These are phyloP conservation scores for Galagoides demidoff DNA, from an alignment of 2,797 vertebrate genomes.

Conservation along the genomic window DNA sequence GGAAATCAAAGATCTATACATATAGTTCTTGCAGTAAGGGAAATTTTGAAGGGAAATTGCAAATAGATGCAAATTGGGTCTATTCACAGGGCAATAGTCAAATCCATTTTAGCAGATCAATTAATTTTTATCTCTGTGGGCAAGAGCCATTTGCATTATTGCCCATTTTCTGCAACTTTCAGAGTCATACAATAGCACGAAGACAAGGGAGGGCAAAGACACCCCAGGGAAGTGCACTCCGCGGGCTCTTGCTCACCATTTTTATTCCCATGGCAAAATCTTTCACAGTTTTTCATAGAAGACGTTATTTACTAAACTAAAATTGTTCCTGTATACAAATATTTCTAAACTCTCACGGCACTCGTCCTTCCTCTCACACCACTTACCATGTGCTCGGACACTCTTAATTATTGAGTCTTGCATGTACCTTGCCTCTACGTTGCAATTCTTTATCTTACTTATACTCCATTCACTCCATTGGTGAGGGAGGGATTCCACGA, in stretches of 20 bases:
- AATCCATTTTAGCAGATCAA: background rate
- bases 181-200: background rate
- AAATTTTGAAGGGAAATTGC: constrained; percentile 17
- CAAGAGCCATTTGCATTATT: background rate
- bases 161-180: constrained; percentile 2
- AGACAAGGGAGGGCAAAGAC: background rate
- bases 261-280: background rate
- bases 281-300: constrained; percentile 11
- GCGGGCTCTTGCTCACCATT: background rate
- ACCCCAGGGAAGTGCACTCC: background rate
- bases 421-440: background rate
- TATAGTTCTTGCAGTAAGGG: background rate
- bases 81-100: background rate
- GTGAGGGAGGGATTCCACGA: background rate
- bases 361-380: background rate
- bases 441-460: background rate
- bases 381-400: background rate
- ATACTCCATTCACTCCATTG: background rate
- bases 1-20: background rate
- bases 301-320: background rate
- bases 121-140: background rate
- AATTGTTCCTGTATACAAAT: background rate
- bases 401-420: background rate
- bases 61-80: background rate
- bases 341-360: background rate